Base-by-base conservation (phyloP, 2,797 vertebrate genomes). In the Astyanax mexicanus region DNA sequence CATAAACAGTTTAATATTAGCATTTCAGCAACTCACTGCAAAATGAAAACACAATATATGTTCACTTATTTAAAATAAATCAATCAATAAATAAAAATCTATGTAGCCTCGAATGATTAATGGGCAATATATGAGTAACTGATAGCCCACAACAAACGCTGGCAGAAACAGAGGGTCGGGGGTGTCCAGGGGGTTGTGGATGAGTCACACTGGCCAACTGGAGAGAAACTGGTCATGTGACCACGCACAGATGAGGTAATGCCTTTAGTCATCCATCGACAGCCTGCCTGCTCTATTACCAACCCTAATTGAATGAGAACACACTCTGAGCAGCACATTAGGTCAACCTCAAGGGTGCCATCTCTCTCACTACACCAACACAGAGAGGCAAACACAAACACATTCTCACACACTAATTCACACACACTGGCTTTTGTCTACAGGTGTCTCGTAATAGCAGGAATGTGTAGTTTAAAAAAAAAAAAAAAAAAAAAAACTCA, bases 191-290 rank as follows among this genome's bases (percentile, higher is more conserved):
- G 74, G 12, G 19, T 32, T 25, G 68, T n/a, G 68, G 32, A 42
- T 89, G 88, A 89, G 81, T 88, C 88, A 89, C 62, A 68, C 61
- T 11, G 23, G 58, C 11, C 61, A 66, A 62, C 69, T 25, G 27
- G 70, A 66, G 71, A 76, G 72, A 78, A 76, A 44, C 44, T 67
- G 57, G 64, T 77, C 82, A 83, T 42, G 78, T 80, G 87, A 86
- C 80, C 69, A n/a, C n/a, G 13, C 3, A 4, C 23, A 78, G 85
- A 90, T 95, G 94, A 95, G 90, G 92, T 94, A 92, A 95, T 93
- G 89, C 89, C 83, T 74, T 74, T 78, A 86, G 88, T 92, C 91
- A 91, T 90, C 84, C 82, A 83, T 81, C 38, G 61, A 84, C 85
- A 81, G 81, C 86, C 84, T 66, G 68, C 85, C 81, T 79, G 84